Base-by-base conservation (phyloP, 2,113 vertebrate species). In the Arothron firmamentum region DNA sequence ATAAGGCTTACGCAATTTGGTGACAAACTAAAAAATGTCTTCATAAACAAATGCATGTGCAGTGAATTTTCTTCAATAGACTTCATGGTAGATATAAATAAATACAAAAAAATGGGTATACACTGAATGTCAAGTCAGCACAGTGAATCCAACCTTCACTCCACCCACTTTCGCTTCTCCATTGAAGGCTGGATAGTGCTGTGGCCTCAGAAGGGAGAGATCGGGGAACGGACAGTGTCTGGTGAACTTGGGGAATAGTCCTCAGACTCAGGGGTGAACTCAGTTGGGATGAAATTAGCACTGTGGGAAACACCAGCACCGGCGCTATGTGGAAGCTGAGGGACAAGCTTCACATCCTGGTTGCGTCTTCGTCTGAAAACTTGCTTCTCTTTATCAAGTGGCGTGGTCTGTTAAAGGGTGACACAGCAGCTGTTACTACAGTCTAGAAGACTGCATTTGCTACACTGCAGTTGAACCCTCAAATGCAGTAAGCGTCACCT, bases 311-410 rank as follows among this genome's bases (percentile, higher is more conserved):
- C 0, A 5, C 59, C 14, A 45, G 75, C 61, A 20, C 70, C 62
- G 1, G 49, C 4, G 56, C 67, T 52, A 54, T 92, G 92, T 56
- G 93, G 93, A 21, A 90, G 56, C 65, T 84, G 87, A 52, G 64
- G 87, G 34, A 75, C 31, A 62, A 83, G 83, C 77, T 87, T 97
- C 87, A 96, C 94, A 94, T 97, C 94, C 92, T 92, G 92, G 93
- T 96, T 83, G 92, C 93, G 91, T 95, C 95, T 94, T 95, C 93
- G 91, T 94, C 93, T 83, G 94, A 99, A 94, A 94, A 96, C 90
- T 93, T 98, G 97, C 94, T 94, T 94, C 94, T 99, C 96, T 91
- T 99, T 99, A 95, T 99, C 97, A 94, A 99, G 95, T 94, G 97
- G 92, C 92, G 97, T 99, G 94, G 93, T 96, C 97, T 99, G 92